Conservation (phyloP, 2,888 invertebrate genomes). For the Drosophila meridionalis region DNA sequence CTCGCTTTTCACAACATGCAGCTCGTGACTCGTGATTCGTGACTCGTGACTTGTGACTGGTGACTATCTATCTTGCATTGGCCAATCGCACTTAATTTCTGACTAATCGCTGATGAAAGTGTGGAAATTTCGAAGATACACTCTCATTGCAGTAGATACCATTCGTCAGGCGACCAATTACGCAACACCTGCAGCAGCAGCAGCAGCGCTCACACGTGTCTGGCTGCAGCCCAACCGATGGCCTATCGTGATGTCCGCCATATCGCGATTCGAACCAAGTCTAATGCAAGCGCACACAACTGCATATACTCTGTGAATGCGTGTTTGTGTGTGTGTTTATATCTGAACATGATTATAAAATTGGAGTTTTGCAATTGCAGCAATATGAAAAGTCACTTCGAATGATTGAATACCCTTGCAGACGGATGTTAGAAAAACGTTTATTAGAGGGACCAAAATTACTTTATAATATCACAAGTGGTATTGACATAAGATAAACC, state of each 20-base stretch:
- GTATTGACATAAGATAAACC: neutral
- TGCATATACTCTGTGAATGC: too few species aligned
- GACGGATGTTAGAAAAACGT: neutral
- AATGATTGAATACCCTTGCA: neutral
- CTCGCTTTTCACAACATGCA: slow-evolving; percentile 12
- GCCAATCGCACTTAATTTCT: slow-evolving; percentile 43
- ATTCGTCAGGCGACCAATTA: slow-evolving; percentile 5
- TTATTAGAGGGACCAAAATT: neutral
- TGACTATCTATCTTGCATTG: slow-evolving; percentile 39
- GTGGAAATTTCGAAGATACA: slow-evolving; percentile 35
- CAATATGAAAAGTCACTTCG: neutral
- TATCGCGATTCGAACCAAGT: neutral
- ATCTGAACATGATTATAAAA: slow-evolving; percentile 13
- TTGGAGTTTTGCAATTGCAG: slow-evolving; percentile 1
- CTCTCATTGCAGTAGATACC: slow-evolving; percentile 18
- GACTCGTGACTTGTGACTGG: slow-evolving; percentile 15
- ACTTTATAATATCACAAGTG: neutral
- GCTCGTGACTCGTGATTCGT: slow-evolving; percentile 35
- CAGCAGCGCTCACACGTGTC: slow-evolving; percentile 6
- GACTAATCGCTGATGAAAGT: slow-evolving; percentile 43
- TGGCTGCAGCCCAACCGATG: neutral
- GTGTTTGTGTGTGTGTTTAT: neutral
- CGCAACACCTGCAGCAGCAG: neutral
- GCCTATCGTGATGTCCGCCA: slow-evolving; percentile 8
- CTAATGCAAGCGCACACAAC: neutral